phyloP scores from a whole-genome alignment of 2,888 invertebrate species.

The Anthrax anthrax region DNA sequence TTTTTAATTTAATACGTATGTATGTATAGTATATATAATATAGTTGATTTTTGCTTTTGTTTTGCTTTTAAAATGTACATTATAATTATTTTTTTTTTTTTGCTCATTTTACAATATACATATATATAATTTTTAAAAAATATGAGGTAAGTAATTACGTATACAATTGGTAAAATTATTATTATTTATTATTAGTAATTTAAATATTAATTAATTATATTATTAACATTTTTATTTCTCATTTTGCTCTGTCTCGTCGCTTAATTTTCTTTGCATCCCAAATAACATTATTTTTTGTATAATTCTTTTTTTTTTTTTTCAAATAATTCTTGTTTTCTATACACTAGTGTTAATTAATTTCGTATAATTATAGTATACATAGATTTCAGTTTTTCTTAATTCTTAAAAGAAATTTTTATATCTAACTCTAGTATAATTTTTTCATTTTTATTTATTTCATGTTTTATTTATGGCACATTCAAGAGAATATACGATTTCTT shows the following conservation, averaged over 20 bases:
- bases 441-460: too few relatives aligned
- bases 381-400: too few relatives aligned
- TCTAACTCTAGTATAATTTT: not conserved
- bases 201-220: too few relatives aligned
- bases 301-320: conserved; percentile 2
- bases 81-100: too few relatives aligned
- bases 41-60: not conserved
- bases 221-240: too few relatives aligned
- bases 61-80: not conserved
- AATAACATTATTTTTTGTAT: not conserved
- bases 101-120: not conserved
- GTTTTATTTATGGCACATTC: conserved; percentile 15
- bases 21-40: not conserved
- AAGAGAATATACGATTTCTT: conserved; percentile 14
- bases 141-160: conserved; percentile 16
- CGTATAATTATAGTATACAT: too few relatives aligned
- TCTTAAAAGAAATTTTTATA: not conserved
- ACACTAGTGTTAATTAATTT: too few relatives aligned
- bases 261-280: too few relatives aligned
- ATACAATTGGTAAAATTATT: conserved; percentile 14
- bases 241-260: too few relatives aligned
- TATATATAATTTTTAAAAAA: conserved; percentile 9
- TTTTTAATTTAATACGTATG: not conserved
- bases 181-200: too few relatives aligned
- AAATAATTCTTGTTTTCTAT: not conserved